Percentiles rank a stretch among this genome's conserved stretches.
These are phyloP conservation scores for Mimumesa dahlbomi DNA, from an alignment of 2,888 invertebrate species.

Conservation along the genomic window DNA sequence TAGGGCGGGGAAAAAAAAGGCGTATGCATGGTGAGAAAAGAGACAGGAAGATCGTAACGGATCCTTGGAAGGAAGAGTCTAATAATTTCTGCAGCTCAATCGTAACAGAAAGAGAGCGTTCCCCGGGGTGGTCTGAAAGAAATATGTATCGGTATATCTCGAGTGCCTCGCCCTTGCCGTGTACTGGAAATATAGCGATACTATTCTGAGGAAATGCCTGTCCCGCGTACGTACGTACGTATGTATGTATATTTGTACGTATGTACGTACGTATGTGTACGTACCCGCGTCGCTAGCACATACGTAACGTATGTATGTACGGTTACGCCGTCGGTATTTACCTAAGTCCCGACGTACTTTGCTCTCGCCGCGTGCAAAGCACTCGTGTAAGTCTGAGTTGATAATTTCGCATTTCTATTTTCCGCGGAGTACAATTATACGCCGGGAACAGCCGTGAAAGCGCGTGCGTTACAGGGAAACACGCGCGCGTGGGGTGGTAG, in stretches of 20 bases:
- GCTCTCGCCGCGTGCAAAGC: conserved; percentile 32
- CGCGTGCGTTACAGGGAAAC: background rate
- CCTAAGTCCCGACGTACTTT: conserved; percentile 11
- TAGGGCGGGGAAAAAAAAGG: background rate
- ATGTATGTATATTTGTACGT: conserved; percentile 23
- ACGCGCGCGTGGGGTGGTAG: no score
- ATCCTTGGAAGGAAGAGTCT: conserved; percentile 55
- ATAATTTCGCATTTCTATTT: conserved; percentile 40
- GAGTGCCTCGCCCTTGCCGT: conserved; percentile 59
- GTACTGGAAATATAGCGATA: conserved; percentile 50
- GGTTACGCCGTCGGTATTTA: conserved; percentile 2
- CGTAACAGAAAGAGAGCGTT: conserved; percentile 66
- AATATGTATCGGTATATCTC: conserved; percentile 69
- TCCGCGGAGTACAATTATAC: conserved; percentile 31
- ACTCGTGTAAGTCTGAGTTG: conserved; percentile 39
- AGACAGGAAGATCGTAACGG: conserved; percentile 3
- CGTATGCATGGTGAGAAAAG: conserved; percentile 2
- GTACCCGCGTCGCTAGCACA: no score
- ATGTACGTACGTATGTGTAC: no score
- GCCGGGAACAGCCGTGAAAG: conserved; percentile 28
- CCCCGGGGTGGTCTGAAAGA: conserved; percentile 61
- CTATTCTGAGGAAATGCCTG: conserved; percentile 40
- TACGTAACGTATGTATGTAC: background rate
- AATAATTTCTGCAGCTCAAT: conserved; percentile 69
- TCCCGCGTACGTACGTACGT: conserved; percentile 16